Evolutionary conservation across 2,113 vertebrate genomes (phyloP), one percentile per base, ranked within the genome.

Genomic region (Mesocricetus auratus): DNA sequence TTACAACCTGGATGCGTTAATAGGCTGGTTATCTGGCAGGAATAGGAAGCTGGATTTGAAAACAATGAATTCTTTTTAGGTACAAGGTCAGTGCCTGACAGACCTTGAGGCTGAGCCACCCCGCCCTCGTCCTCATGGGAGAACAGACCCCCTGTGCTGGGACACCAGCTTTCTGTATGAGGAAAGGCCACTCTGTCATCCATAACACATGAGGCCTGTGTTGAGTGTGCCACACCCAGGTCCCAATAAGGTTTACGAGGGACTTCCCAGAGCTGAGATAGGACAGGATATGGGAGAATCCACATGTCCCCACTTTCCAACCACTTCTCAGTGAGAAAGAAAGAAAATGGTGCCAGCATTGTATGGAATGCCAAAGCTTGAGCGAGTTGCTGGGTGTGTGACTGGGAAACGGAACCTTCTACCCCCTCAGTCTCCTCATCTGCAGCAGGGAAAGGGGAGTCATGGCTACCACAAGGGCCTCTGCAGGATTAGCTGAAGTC

Each of bases 61-160:
- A 98, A 98, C 98, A 98, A 98, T 98, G 98, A 97, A 97, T 97
- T 98, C 98, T 98, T 98, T 98, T 98, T 98, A 98, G 22, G 45
- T 94, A 91, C 98, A 98, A 98, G 98, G 98, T 98, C 98, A 97
- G 97, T 58, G 78, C 98, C 97, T 97, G 96, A 97, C 96, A 98
- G 96, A 90, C 97, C 97, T 98, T 97, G 66, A 96, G 98, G 97
- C 97, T 97, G 97, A 82, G 91, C 0, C 86, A 96, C 97, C 95
- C 95, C 92, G 89, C 85, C 86, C 0, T 58, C 85, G 81, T 88
- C 97, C 92, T 68, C 96, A 24, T 10, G 79, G 94, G 98, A 97
- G 71, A 97, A 97, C 66, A 89, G 66, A 86, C 96, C 95, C 94
- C 62, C 92, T 58, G 53, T 95, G 97, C 90, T 95, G 31, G 0